Percentiles rank a stretch among this genome's conserved stretches.
phyloP scores from a whole-genome alignment of 1,140 invertebrate genomes.

The Drosophila suzukii region DNA sequence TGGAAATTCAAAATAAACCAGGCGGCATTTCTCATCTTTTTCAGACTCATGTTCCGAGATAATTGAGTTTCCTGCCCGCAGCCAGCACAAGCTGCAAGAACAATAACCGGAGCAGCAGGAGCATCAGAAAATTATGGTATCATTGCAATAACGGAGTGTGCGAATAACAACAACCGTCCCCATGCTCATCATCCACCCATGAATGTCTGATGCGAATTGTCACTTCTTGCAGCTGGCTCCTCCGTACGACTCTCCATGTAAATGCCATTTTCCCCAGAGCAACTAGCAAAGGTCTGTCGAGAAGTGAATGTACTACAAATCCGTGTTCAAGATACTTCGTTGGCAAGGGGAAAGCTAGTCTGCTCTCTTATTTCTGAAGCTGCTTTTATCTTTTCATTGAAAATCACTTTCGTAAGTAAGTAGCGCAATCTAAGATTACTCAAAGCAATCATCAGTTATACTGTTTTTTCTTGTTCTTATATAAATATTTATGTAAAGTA shows the following conservation, averaged over 20 bases:
- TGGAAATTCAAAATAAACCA: constrained; percentile 12
- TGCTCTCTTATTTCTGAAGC: neutral
- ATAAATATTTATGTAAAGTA: no score
- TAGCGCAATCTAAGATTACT: no score
- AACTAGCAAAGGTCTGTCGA: constrained; percentile 36
- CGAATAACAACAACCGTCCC: constrained; percentile 11
- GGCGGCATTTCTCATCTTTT: constrained; percentile 28
- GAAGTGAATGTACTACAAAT: constrained; percentile 25
- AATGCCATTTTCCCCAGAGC: constrained; percentile 9
- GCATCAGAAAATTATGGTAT: constrained; percentile 38
- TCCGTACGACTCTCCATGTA: neutral
- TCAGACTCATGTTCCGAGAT: constrained; percentile 25
- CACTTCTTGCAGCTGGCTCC: constrained; percentile 29
- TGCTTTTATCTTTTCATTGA: no score
- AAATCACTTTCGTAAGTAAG: neutral
- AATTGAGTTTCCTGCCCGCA: constrained; percentile 47
- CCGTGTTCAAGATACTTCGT: neutral
- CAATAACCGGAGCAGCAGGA: constrained; percentile 30
- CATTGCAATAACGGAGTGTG: constrained; percentile 21
- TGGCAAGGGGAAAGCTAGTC: neutral
- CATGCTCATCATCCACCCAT: constrained; percentile 40
- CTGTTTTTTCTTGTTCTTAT: no score
- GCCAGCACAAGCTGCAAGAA: constrained; percentile 8
- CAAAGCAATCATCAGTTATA: no score
- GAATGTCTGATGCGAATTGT: constrained; percentile 68